Evolutionary conservation across 2,888 invertebrate species (phyloP).

Genomic region (Sylvicola fuscatus): DNA sequence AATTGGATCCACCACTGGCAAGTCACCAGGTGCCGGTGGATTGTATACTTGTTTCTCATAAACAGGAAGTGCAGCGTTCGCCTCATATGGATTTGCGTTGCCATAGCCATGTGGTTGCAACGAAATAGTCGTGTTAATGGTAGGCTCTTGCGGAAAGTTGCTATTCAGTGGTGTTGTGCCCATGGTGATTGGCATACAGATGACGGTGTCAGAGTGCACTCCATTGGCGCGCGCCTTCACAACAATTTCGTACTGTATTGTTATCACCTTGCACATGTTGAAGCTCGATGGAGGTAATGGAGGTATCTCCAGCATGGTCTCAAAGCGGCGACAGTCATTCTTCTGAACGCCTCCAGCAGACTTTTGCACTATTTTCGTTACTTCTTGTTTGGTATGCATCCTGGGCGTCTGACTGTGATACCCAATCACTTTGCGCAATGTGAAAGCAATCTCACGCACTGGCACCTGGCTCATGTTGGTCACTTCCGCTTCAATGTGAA

Average conservation of each 20-base stretch:
- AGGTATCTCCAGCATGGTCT: constrained; percentile 18
- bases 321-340: constrained; percentile 11
- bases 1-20: no score
- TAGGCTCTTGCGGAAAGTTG: constrained; percentile 6
- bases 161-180: constrained; percentile 19
- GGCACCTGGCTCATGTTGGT: constrained; percentile 33
- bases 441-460: constrained; percentile 25
- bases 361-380: constrained; percentile 16
- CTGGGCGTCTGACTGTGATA: constrained; percentile 14
- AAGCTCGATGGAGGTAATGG: constrained; percentile 22
- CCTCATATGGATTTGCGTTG: neutral
- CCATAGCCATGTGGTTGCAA: neutral
- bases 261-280: constrained; percentile 19
- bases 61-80: no score
- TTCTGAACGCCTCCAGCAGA: constrained; percentile 12
- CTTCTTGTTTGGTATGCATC: constrained; percentile 14
- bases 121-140: constrained; percentile 9
- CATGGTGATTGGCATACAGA: constrained; percentile 20
- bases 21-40: no score
- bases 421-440: constrained; percentile 25
- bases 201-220: constrained; percentile 16
- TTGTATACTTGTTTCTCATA: no score
- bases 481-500: constrained; percentile 26
- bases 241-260: constrained; percentile 18
- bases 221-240: constrained; percentile 17